These are phyloP conservation scores for Buathra laborator DNA, from an alignment of 2,888 invertebrate genomes.

Conservation along the genomic window DNA sequence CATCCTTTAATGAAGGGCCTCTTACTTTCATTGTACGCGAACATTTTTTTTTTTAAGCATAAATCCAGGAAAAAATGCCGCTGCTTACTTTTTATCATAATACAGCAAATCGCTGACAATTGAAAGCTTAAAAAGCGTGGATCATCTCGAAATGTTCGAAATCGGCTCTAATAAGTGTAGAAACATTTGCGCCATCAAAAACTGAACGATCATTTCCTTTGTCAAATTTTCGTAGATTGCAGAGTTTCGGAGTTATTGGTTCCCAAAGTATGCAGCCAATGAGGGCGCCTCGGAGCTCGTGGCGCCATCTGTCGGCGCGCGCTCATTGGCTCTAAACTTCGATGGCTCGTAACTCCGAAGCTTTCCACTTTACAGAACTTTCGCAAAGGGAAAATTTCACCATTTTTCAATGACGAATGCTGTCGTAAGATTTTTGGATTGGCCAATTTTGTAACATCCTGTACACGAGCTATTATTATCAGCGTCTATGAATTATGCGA, in stretches of 20 bases:
- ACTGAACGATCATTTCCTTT: neutral
- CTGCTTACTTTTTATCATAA: too few species aligned
- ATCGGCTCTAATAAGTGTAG: neutral
- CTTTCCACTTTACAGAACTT: neutral
- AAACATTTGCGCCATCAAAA: neutral
- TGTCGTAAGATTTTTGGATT: neutral
- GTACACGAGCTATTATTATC: conserved; percentile 47
- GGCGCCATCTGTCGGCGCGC: neutral
- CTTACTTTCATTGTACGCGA: too few species aligned
- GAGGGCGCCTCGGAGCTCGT: neutral
- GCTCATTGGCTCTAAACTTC: neutral
- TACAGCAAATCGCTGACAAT: too few species aligned
- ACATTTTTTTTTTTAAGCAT: too few species aligned
- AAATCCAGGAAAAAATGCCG: too few species aligned
- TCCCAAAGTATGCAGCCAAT: neutral
- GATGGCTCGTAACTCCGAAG: conserved; percentile 6
- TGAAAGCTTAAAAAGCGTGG: too few species aligned
- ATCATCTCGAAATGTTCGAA: neutral
- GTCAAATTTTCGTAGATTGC: neutral
- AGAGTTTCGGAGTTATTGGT: neutral
- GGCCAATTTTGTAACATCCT: neutral
- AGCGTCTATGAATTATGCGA: conserved; percentile 65
- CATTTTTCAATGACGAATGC: neutral
- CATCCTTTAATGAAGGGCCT: neutral
- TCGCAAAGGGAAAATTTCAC: too few species aligned